Evolutionary conservation across 1,140 invertebrate species (phyloP).

Genomic region (Arctopsyche grandis): DNA sequence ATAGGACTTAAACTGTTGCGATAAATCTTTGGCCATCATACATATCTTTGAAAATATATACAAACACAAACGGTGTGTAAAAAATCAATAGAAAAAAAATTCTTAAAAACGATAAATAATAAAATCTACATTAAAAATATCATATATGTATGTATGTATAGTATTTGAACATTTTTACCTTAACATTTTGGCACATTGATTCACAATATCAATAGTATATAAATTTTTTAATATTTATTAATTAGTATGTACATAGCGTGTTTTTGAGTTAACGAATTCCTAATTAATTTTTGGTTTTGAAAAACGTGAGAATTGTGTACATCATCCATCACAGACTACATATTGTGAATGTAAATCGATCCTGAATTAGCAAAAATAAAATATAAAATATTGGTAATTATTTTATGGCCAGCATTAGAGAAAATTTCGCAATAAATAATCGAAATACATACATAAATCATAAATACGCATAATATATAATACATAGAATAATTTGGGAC

Average conservation of each 20-base stretch:
- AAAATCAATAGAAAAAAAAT: not conserved
- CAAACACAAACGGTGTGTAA: not conserved
- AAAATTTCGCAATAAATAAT: not conserved
- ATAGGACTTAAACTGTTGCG: no score
- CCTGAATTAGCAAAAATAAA: no score
- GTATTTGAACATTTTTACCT: constrained; percentile 40
- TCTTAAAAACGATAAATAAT: not conserved
- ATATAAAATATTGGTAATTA: not conserved
- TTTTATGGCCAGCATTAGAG: not conserved
- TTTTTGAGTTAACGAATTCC: constrained; percentile 88
- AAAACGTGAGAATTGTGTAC: no score
- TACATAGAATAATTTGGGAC: not conserved
- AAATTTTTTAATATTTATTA: constrained; percentile 47
- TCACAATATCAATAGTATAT: constrained; percentile 52
- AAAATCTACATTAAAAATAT: constrained; percentile 14
- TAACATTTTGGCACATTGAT: constrained; percentile 50
- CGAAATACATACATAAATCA: not conserved
- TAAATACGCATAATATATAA: not conserved
- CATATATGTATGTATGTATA: constrained; percentile 39
- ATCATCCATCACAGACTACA: no score
- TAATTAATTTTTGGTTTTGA: not conserved
- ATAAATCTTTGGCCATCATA: no score
- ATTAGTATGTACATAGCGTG: constrained; percentile 44
- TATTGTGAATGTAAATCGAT: no score
- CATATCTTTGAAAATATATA: no score